phyloP scores from a whole-genome alignment of 2,888 invertebrate species.

The Chrysolina haemoptera region DNA sequence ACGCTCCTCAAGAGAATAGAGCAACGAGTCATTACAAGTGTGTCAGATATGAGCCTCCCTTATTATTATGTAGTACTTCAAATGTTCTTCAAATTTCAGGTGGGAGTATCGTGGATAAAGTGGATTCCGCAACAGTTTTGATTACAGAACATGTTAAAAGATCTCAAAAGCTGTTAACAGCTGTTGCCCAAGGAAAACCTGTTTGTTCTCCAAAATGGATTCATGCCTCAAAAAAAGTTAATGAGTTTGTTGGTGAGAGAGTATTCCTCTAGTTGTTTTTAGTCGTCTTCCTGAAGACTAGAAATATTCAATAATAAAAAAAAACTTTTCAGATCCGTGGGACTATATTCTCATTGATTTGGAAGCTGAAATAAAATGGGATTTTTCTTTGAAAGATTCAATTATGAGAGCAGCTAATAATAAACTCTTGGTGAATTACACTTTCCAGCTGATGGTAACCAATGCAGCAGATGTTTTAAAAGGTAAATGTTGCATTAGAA shows the following conservation, averaged over 20 bases:
- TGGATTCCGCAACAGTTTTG: constrained; percentile 72
- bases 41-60: not conserved
- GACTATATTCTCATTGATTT: constrained; percentile 71
- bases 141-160: constrained; percentile 73
- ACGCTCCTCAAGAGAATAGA: too few species aligned
- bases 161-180: constrained; percentile 75
- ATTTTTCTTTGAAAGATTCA: constrained; percentile 68
- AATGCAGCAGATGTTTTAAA: constrained; percentile 64
- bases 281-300: too few species aligned
- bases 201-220: constrained; percentile 71
- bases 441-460: constrained; percentile 59
- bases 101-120: constrained; percentile 70
- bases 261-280: too few species aligned
- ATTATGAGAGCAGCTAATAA: constrained; percentile 56
- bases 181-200: constrained; percentile 75
- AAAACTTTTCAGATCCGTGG: constrained; percentile 73
- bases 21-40: too few species aligned
- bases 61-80: not conserved
- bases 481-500: constrained; percentile 56
- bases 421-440: constrained; percentile 60
- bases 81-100: constrained; percentile 66
- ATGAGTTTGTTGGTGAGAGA: constrained; percentile 63
- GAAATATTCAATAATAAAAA: not conserved
- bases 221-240: constrained; percentile 60
- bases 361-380: constrained; percentile 71